Conservation (phyloP, 2,888 invertebrate species). For the Melanchra persicariae region DNA sequence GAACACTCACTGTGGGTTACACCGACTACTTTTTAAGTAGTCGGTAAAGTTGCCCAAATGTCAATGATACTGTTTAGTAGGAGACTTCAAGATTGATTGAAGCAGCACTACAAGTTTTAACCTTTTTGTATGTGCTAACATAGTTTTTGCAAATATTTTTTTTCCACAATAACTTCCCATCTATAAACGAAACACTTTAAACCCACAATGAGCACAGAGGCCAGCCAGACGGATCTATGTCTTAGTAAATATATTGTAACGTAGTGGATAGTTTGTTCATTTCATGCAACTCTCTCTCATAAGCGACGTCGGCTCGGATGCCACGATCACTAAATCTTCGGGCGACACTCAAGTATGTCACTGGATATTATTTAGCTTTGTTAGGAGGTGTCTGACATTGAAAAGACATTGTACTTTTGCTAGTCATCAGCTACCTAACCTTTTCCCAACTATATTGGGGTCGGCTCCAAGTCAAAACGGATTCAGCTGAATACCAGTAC, state of each 20-base stretch:
- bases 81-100: neutral
- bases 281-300: constrained; percentile 91
- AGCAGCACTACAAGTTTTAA: neutral
- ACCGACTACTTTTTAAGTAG: too few species aligned
- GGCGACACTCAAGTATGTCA: constrained; percentile 89
- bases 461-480: too few species aligned
- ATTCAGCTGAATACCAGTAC: too few species aligned
- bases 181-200: neutral
- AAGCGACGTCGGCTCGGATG: constrained; percentile 89
- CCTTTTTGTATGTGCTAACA: neutral
- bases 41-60: neutral
- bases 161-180: constrained; percentile 49
- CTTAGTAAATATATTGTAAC: constrained; percentile 73
- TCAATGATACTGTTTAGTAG: neutral
- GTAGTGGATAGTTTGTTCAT: constrained; percentile 90
- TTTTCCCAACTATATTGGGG: too few species aligned
- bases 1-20: neutral
- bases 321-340: constrained; percentile 88
- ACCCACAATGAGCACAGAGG: constrained; percentile 22
- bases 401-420: neutral
- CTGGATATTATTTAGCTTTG: constrained; percentile 63
- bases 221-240: constrained; percentile 43
- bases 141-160: neutral
- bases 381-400: constrained; percentile 50
- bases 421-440: too few species aligned